These are phyloP conservation scores for Ormyrus labotus DNA, from an alignment of 2,888 invertebrate species.

Conservation along the genomic window DNA sequence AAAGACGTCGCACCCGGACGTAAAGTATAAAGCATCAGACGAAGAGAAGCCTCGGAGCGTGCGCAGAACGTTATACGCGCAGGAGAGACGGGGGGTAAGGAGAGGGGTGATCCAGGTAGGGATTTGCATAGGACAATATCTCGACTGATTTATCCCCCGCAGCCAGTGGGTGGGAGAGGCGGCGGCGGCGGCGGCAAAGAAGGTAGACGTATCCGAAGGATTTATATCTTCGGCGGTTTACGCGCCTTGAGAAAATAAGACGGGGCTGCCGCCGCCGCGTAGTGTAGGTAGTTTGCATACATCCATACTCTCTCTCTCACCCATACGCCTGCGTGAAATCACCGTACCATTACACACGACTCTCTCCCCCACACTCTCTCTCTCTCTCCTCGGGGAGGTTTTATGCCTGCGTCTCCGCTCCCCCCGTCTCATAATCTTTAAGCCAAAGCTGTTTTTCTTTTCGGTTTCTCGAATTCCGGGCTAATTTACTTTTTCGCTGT, in stretches of 20 bases:
- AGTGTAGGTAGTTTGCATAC: too few relatives aligned
- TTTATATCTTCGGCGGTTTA: conserved; percentile 65
- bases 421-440: neutral
- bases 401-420: neutral
- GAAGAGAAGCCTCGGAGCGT: too few relatives aligned
- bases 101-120: conserved; percentile 55
- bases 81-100: neutral
- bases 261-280: neutral
- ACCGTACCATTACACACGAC: neutral
- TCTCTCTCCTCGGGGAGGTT: neutral
- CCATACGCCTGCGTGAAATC: neutral
- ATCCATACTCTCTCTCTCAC: neutral
- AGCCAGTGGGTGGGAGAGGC: conserved; percentile 28
- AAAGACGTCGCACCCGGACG: neutral
- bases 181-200: conserved; percentile 46
- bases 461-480: conserved; percentile 8
- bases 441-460: neutral
- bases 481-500: conserved; percentile 30
- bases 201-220: conserved; percentile 63
- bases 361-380: neutral
- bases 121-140: conserved; percentile 72
- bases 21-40: neutral
- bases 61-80: neutral
- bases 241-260: conserved; percentile 54
- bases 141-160: conserved; percentile 68